Percentiles rank a stretch among this genome's conserved stretches.
Conservation (phyloP, 2,888 invertebrate genomes). For the Oasisia sp. region DNA sequence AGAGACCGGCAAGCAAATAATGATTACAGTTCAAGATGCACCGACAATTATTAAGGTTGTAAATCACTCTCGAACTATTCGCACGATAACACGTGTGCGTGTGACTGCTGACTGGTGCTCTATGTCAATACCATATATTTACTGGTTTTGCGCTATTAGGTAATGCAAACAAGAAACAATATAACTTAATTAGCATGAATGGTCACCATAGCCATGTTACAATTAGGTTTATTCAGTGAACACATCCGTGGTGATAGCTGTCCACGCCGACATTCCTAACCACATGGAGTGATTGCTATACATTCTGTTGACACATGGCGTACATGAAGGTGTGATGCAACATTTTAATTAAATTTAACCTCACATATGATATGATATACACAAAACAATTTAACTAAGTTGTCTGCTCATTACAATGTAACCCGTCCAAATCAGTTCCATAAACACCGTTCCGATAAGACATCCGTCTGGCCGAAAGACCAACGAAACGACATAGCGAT, state of each 20-base stretch:
- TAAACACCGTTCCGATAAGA: neutral
- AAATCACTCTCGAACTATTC: neutral
- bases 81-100: neutral
- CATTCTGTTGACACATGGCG: neutral
- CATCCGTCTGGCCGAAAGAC: neutral
- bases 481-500: neutral
- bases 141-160: neutral
- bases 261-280: neutral
- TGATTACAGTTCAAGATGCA: neutral
- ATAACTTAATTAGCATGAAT: neutral
- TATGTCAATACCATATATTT: neutral
- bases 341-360: neutral
- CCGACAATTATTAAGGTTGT: neutral
- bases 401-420: neutral
- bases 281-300: neutral
- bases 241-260: neutral
- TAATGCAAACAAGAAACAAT: neutral
- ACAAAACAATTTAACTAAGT: neutral
- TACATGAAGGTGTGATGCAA: neutral
- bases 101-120: neutral
- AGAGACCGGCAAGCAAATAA: neutral
- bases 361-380: neutral
- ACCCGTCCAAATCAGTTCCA: neutral
- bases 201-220: neutral
- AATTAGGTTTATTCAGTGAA: neutral